Base-by-base conservation (phyloP, 2,888 invertebrate genomes). In the Trisateles emortualis region DNA sequence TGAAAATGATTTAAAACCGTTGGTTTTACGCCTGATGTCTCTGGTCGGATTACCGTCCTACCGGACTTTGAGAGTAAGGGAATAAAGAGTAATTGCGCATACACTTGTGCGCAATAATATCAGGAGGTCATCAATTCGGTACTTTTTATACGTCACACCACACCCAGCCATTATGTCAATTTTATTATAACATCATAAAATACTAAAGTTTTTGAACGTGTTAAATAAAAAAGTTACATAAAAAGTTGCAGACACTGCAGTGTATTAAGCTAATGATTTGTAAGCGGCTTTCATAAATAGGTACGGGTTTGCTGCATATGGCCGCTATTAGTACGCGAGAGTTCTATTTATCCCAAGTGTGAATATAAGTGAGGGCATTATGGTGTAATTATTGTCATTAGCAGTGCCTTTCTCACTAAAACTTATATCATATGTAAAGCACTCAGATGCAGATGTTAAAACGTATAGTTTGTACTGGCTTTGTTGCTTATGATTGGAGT, bases 281-380 rank as follows among this genome's bases (percentile, higher is more conserved):
- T 14, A 4, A 33, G 6, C 14, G 5, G 6, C 8, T 14, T 38
- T 39, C 39, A 10, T 6, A 36, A 17, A 36, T 11, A 29, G 4
- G 13, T 16, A 36, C 8, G 3, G 8, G 26, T 8, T 8, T 17
- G 17, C 10, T 39, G 22, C 22, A 22, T 39, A 39, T 39, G 22
- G 6, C 38, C 11, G 11, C 17, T 17, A 36, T 36, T 17, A 36
- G 19, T 46, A 47, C 52, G 32, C 48, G 38, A 50, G 55, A 48
- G 46, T 51, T 42, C 45, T 46, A 66, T 70, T 68, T 52, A 66
- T 59, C 35, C 22, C 24, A 42, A 52, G 62, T 30, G 59, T 62
- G 67, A 43, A 68, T 52, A 46, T 62, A 56, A 69, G 59, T 64
- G 55, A 43, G 52, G 50, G 30, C 51, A 68, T 67, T 68, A 67